phyloP scores from a whole-genome alignment of 2,888 invertebrate genomes.

The Luffia ferchaultella region DNA sequence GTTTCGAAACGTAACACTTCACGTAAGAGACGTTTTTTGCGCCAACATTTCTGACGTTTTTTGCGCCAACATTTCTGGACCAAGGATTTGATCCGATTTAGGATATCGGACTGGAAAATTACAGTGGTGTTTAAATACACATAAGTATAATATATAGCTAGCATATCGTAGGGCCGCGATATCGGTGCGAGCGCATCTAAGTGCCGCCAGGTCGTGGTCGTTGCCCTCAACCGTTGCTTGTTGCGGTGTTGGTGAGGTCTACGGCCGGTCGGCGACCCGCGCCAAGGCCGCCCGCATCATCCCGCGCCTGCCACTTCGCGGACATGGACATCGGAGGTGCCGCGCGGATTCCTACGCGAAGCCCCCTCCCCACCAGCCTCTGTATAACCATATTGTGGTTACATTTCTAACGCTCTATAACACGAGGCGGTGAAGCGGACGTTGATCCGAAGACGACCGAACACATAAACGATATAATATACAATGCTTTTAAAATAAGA shows the following conservation, averaged over 20 bases:
- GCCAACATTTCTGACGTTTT: too few relatives aligned
- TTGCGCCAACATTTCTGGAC: too few relatives aligned
- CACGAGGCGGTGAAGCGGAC: background rate
- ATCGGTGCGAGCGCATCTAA: conserved; percentile 31
- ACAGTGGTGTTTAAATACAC: too few relatives aligned
- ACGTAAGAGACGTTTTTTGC: too few relatives aligned
- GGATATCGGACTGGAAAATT: too few relatives aligned
- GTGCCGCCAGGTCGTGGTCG: conserved; percentile 43
- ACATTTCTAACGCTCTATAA: background rate
- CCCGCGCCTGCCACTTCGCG: conserved; percentile 35
- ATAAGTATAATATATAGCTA: background rate
- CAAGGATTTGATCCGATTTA: too few relatives aligned
- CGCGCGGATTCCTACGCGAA: conserved; percentile 34
- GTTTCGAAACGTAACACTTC: too few relatives aligned
- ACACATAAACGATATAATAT: too few relatives aligned
- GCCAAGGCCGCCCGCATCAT: conserved; percentile 62
- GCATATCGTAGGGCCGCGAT: conserved; percentile 18
- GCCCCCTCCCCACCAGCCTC: conserved; percentile 15
- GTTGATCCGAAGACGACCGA: too few relatives aligned
- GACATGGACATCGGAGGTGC: conserved; percentile 36
- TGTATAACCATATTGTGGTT: background rate
- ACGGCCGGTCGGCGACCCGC: conserved; percentile 63
- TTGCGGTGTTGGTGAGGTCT: conserved; percentile 60
- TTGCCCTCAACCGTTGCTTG: conserved; percentile 65
- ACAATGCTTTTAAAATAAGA: too few relatives aligned